Conservation (phyloP, 23 tunicate genomes). For the Styela clava region DNA sequence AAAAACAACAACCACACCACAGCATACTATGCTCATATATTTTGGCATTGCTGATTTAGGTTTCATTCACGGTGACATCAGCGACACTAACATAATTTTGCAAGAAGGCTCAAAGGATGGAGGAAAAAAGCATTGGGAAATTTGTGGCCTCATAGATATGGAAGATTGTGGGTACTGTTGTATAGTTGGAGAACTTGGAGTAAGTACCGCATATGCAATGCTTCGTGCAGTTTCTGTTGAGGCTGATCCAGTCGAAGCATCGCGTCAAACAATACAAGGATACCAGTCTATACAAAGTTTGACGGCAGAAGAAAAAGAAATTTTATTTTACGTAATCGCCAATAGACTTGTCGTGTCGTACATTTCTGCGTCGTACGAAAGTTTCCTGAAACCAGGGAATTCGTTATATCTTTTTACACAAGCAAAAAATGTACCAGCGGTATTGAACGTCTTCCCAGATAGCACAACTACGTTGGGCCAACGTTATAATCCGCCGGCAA, state of each 20-base stretch:
- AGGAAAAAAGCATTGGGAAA: constrained; percentile 3
- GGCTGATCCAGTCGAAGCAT: constrained; percentile 4
- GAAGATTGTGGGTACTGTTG: constrained; percentile 31
- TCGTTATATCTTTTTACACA: not conserved
- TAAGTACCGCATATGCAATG: constrained; percentile 53
- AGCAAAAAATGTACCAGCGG: constrained; percentile 7
- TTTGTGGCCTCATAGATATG: constrained; percentile 39
- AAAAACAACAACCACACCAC: too few species aligned
- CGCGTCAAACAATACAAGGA: constrained; percentile 16
- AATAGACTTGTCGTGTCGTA: constrained; percentile 30
- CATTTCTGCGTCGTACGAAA: not conserved
- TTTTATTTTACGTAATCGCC: constrained; percentile 29
- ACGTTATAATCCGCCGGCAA: too few species aligned
- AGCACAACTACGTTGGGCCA: too few species aligned
- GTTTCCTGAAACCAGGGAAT: not conserved
- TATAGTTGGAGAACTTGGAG: constrained; percentile 30
- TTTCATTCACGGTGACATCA: constrained; percentile 8
- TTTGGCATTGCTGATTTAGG: too few species aligned
- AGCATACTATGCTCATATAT: too few species aligned
- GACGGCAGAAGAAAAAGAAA: constrained; percentile 19
- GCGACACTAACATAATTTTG: constrained; percentile 5
- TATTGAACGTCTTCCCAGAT: constrained; percentile 4
- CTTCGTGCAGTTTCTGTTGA: constrained; percentile 3
- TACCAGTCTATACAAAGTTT: constrained; percentile 10
- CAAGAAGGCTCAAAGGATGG: not conserved